A percentile compares a stretch with the other conserved stretches of the same genome.
Evolutionary conservation across 2,113 vertebrate species (phyloP).

Genomic region (Elachura formosa): DNA sequence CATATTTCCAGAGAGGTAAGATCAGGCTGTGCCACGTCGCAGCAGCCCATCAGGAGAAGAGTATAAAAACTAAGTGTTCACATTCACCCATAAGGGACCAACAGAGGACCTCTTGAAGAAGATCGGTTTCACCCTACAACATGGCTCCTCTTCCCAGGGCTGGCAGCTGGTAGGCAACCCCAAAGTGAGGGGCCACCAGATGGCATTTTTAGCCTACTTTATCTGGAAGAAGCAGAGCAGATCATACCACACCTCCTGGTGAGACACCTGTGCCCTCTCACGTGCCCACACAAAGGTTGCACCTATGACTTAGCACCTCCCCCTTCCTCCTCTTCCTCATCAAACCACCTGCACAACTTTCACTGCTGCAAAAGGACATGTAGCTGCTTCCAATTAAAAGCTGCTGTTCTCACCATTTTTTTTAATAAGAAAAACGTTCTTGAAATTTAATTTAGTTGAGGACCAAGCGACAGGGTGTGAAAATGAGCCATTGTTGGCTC

Average conservation of each 20-base stretch:
- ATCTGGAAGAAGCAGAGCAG: not conserved
- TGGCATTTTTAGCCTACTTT: not conserved
- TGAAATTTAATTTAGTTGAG: conserved; percentile 49
- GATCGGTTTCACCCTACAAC: not conserved
- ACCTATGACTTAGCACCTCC: not conserved
- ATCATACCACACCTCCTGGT: not conserved
- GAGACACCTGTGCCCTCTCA: not conserved
- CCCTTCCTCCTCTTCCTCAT: not conserved
- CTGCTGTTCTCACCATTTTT: not conserved
- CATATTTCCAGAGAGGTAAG: not conserved
- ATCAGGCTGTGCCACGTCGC: not conserved
- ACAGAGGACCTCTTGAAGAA: not conserved
- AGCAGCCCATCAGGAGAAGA: not conserved
- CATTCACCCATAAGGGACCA: rapidly evolving
- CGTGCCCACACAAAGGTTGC: not conserved
- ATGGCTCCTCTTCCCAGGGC: not conserved
- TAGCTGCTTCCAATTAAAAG: conserved; percentile 4
- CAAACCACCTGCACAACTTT: not conserved
- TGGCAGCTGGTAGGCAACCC: not conserved
- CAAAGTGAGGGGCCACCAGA: not conserved
- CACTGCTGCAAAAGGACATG: not conserved
- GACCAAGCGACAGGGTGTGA: not conserved
- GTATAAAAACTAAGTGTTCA: not conserved
- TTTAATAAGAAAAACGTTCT: conserved; percentile 22
- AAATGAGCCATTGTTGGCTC: not conserved